Conservation (phyloP, 2,888 invertebrate genomes). For the Coelogynopora nodosa region DNA sequence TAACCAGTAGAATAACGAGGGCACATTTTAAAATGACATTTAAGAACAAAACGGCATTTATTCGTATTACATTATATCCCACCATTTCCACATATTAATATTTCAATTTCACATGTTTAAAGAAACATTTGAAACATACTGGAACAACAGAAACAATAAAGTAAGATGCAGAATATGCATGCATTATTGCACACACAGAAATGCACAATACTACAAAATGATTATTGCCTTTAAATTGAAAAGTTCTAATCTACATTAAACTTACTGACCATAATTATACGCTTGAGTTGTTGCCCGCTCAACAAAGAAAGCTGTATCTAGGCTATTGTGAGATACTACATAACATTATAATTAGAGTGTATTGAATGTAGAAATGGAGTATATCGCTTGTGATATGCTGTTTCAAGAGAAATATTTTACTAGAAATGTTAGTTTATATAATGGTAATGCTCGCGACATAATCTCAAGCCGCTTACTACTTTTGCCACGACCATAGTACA, state of each 20-base stretch:
- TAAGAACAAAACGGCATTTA: too few species aligned
- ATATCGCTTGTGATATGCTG: too few species aligned
- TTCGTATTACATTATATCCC: not conserved
- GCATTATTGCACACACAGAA: not conserved
- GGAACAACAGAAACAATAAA: not conserved
- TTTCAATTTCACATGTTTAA: not conserved
- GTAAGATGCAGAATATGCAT: not conserved
- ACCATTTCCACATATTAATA: not conserved
- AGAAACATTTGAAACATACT: not conserved
- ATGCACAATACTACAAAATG: not conserved
- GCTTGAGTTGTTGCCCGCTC: not conserved
- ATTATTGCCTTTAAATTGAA: not conserved
- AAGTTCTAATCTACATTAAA: not conserved
- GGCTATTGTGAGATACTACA: too few species aligned
- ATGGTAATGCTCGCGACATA: too few species aligned
- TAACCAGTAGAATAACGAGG: not conserved
- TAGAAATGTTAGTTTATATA: too few species aligned
- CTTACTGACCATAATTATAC: not conserved
- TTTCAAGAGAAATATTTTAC: too few species aligned
- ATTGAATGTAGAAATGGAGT: too few species aligned
- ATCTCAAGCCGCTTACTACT: too few species aligned
- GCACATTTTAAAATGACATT: not conserved
- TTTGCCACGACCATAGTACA: too few species aligned
- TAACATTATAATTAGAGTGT: too few species aligned
- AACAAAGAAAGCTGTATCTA: too few species aligned